Evolutionary conservation across 2,888 invertebrate species (phyloP), one percentile per base, ranked within the genome.

Genomic region (Drosophila prolongata): DNA sequence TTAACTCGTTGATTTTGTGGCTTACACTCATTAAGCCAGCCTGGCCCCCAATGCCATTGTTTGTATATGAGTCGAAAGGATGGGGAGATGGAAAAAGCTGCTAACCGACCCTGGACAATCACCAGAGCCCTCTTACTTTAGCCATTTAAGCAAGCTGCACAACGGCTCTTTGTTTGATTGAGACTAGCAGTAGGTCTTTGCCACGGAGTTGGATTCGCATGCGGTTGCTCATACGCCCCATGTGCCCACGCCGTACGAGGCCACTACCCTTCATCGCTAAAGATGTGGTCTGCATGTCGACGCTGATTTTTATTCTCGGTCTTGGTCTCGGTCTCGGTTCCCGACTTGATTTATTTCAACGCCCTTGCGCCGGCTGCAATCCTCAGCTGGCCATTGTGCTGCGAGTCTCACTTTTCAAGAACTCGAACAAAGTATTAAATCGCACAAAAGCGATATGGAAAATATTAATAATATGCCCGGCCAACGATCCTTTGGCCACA

Each of bases 1-100:
- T 77, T 75, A 78, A 85, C 76, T 81, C 82, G 85, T 83, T 84
- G 80, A 87, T 84, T 80, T 85, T 86, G 83, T 76, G 88, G 89
- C 79, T 76, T 71, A 86, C 69, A 77, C 75, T 89, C 89, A 87
- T 86, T 86, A 85, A 76, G 77, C 78, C 69, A 78, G 69, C 56
- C 69, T 68, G 76, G 69, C 50, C 55, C 71, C 44, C 55, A 27
- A 14, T 37, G 57, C 47, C 67, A 73, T 80, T 83, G 84, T 84
- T 71, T 71, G 67, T 37, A 19, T 52, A 49, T 50, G 53, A 43
- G 42, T 66, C 50, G 61, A 60, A 54, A 42, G 54, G 19, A 40
- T 30, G 14, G 24, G 46, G 40, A 42, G 24, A 42, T n/a, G 37
- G 34, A 24, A 59, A 59, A 27, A 55, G 19, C 43, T 44, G 43